Evolutionary conservation across 2,888 invertebrate genomes (phyloP), one percentile per base, ranked within the genome.

Genomic region (Ferdinandea cuprea): DNA sequence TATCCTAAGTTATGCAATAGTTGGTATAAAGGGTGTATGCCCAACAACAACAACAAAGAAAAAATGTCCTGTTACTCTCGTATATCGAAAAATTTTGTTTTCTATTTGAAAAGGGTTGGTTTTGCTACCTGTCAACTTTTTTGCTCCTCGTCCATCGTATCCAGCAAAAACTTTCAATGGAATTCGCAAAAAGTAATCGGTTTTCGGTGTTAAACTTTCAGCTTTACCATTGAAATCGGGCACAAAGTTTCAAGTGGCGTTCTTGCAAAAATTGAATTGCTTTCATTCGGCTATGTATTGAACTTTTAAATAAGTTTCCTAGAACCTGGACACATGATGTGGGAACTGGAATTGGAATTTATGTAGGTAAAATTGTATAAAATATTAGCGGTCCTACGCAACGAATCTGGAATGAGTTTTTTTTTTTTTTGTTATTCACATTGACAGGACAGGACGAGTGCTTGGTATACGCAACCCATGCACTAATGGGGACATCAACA

Each of bases 181-280:
- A 61, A 56, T 56, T 59, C 54, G 25, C 40, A 13, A 46, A 54
- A 71, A 48, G 52, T 61, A 73, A 54, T 61, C 59, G 52, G 8
- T 32, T 66, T 15, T 52, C 37, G 68, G 66, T 61, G 79, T 61
- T 68, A 73, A 79, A 68, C 40, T 73, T 79, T 73, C 6, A 59
- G 46, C 48, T 73, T 35, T 40, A 25, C 59, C 66, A 61, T 54
- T 42, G 61, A 40, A 68, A 54, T 21, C n/a, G 37, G 54, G 59
- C 32, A 46, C 17, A 79, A 79, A 79, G 79, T 79, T 79, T 79
- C 79, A 73, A 79, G 79, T 79, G 73, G 46, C 30, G 68, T 73
- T 73, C 65, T 72, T 56, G 19, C 44, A 35, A 40, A 66, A 71
- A 71, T 71, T 71, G 42, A 71, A 78, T 71, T 48, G 71, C 56